These are phyloP conservation scores for Mesorhabditis spiculigera DNA, from an alignment of 2,888 invertebrate species.

Conservation along the genomic window DNA sequence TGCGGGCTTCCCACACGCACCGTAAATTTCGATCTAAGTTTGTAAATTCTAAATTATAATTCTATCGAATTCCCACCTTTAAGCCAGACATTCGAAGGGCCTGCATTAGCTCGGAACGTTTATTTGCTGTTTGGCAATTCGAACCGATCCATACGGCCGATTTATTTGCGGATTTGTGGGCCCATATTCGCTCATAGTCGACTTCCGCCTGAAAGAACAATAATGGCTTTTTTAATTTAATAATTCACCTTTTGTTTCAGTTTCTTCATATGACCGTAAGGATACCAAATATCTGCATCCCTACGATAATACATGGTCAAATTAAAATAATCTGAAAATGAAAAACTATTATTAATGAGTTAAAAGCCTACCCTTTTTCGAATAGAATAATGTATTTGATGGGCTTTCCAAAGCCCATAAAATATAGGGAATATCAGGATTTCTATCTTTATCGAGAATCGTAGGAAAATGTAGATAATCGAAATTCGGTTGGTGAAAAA, in stretches of 20 bases:
- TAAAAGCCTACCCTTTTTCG: no score
- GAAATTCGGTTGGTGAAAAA: not conserved
- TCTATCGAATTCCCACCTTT: not conserved
- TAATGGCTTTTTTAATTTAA: not conserved
- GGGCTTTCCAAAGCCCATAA: not conserved
- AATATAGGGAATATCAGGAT: not conserved
- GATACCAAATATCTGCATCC: constrained; percentile 2
- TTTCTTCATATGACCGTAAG: not conserved
- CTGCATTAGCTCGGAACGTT: not conserved
- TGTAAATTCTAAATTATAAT: not conserved
- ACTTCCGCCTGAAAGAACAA: not conserved
- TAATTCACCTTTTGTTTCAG: not conserved
- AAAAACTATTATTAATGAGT: no score
- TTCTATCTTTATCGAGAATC: not conserved
- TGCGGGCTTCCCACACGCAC: constrained; percentile 19
- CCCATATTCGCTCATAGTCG: constrained; percentile 2
- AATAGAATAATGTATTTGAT: not conserved
- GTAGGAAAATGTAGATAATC: not conserved
- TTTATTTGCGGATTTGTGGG: not conserved
- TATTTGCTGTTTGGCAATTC: constrained; percentile 4
- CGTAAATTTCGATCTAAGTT: constrained; percentile 18
- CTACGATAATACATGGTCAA: not conserved
- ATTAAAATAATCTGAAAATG: not conserved
- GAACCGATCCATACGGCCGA: not conserved
- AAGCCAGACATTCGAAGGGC: not conserved